phyloP scores from a whole-genome alignment of 2,113 vertebrate genomes.

The Embiotoca jacksoni region DNA sequence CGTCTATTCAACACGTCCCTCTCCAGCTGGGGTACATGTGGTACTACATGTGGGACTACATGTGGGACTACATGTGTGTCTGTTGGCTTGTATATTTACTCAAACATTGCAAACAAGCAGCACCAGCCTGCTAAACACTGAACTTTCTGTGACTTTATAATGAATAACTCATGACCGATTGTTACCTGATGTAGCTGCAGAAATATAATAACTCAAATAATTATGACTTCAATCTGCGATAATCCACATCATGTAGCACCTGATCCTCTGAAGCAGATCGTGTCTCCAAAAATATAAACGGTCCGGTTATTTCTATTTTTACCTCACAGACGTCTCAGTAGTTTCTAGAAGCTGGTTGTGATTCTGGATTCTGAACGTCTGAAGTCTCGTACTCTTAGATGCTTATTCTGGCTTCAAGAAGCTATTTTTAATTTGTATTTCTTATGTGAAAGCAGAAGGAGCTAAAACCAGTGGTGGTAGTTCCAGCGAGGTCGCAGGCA shows the following conservation, averaged over 20 bases:
- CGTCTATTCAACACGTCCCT: no score
- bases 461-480: rapidly evolving
- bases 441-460: neutral
- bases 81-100: neutral
- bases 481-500: neutral
- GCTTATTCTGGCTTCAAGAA: neutral
- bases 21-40: neutral
- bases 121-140: neutral
- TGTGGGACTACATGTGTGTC: neutral
- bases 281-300: neutral
- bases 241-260: neutral
- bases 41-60: neutral
- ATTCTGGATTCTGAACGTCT: slow-evolving; percentile 4
- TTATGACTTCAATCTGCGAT: neutral
- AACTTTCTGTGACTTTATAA: neutral
- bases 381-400: slow-evolving; percentile 5
- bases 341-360: neutral
- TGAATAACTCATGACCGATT: no score
- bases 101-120: neutral
- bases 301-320: slow-evolving; percentile 33
- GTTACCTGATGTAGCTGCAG: no score
- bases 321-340: neutral
- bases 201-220: neutral
- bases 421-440: neutral
- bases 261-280: neutral